phyloP scores from a whole-genome alignment of 2,797 vertebrate species.

The Sebastes iracundus region DNA sequence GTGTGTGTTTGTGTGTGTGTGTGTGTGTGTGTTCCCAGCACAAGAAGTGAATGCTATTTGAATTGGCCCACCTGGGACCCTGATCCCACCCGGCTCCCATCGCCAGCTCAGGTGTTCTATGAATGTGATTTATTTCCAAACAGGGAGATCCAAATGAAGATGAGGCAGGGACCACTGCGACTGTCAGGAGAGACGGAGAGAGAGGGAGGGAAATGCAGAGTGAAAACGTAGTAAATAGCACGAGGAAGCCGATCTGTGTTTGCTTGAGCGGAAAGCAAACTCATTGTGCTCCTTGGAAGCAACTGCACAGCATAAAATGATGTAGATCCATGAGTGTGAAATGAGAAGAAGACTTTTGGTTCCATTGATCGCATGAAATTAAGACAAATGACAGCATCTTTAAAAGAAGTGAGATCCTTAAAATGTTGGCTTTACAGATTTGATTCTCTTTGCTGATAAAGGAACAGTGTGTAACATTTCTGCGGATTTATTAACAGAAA shows the following conservation, averaged over 20 bases:
- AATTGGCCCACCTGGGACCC: conserved; percentile 78
- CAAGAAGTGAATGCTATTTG: conserved; percentile 74
- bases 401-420: background rate
- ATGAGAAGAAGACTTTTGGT: conserved; percentile 4
- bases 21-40: conserved; percentile 13
- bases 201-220: background rate
- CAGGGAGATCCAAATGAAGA: conserved; percentile 72
- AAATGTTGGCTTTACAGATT: background rate
- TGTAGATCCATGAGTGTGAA: conserved; percentile 12
- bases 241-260: conserved; percentile 21
- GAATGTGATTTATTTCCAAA: conserved; percentile 83
- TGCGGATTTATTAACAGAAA: no score
- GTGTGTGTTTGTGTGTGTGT: background rate
- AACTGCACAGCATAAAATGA: conserved; percentile 14
- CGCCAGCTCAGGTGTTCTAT: conserved; percentile 80
- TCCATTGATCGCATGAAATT: background rate
- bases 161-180: conserved; percentile 37
- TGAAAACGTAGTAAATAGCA: conserved; percentile 25
- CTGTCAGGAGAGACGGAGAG: conserved; percentile 24
- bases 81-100: conserved; percentile 41
- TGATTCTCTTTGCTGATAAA: background rate
- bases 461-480: no score
- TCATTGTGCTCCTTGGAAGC: conserved; percentile 12
- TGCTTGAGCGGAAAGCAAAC: conserved; percentile 38
- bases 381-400: background rate